These are phyloP conservation scores for Scortum barcoo DNA, from an alignment of 2,113 vertebrate genomes.

Conservation along the genomic window DNA sequence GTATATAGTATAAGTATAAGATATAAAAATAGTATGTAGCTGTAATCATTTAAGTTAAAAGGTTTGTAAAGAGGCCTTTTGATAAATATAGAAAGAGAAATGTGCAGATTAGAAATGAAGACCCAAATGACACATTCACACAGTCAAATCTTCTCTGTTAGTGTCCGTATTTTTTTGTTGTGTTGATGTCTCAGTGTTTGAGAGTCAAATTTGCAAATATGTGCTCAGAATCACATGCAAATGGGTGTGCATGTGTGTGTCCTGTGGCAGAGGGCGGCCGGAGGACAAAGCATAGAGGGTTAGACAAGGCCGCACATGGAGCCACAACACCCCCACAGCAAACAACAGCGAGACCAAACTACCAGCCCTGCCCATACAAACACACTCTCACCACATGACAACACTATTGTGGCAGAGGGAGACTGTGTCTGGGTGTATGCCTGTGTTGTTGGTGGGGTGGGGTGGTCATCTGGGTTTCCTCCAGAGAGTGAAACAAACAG, in stretches of 20 bases:
- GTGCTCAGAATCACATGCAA: slow-evolving; percentile 13
- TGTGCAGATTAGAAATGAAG: not conserved
- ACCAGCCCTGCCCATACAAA: slow-evolving; percentile 56
- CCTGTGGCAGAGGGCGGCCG: slow-evolving; percentile 43
- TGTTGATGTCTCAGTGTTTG: not conserved
- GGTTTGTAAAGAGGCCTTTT: no score
- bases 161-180: not conserved
- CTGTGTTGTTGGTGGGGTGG: slow-evolving; percentile 39
- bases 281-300: slow-evolving; percentile 62
- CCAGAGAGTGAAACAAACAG: slow-evolving; percentile 68
- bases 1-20: no score
- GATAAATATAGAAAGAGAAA: not conserved
- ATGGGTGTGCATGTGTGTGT: slow-evolving; percentile 44
- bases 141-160: not conserved
- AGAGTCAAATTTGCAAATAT: slow-evolving; percentile 17
- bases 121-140: not conserved
- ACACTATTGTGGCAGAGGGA: slow-evolving; percentile 66
- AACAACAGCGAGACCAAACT: slow-evolving; percentile 68
- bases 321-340: slow-evolving; percentile 75
- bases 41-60: not conserved
- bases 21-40: no score
- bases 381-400: slow-evolving; percentile 63
- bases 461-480: slow-evolving; percentile 68
- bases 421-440: slow-evolving; percentile 48
- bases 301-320: slow-evolving; percentile 63